Evolutionary conservation across 1,140 invertebrate genomes (phyloP).

Genomic region (Pantala flavescens): DNA sequence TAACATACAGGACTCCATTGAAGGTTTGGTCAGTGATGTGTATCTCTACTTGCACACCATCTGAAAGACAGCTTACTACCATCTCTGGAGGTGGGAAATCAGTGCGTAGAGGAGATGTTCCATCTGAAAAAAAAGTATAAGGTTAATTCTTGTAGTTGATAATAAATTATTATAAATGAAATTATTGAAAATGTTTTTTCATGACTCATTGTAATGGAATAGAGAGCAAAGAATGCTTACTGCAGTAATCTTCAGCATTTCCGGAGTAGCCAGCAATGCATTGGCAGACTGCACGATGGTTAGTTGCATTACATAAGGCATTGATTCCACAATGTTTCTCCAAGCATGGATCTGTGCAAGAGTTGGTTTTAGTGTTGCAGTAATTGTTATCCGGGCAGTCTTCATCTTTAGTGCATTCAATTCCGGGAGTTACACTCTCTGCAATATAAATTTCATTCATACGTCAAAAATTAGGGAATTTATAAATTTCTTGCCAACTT

Average conservation of each 20-base stretch:
- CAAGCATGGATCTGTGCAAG: conserved; percentile 66
- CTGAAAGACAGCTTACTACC: conserved; percentile 77
- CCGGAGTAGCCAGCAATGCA: conserved; percentile 60
- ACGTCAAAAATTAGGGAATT: too few species aligned
- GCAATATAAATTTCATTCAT: neutral
- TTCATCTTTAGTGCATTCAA: conserved; percentile 57
- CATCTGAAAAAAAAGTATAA: conserved; percentile 26
- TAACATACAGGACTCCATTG: conserved; percentile 86
- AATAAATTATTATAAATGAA: conserved; percentile 11
- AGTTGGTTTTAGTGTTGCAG: conserved; percentile 55
- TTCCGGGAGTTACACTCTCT: conserved; percentile 28
- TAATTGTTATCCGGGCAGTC: conserved; percentile 67
- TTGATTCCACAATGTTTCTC: conserved; percentile 59
- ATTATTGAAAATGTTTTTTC: conserved; percentile 19
- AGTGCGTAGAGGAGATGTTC: conserved; percentile 46
- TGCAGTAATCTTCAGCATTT: conserved; percentile 56
- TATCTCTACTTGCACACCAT: conserved; percentile 81
- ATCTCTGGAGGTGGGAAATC: conserved; percentile 79
- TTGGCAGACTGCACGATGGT: conserved; percentile 65
- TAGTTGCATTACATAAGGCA: conserved; percentile 65
- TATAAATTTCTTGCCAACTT: too few species aligned
- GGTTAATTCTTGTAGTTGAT: neutral
- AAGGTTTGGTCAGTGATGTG: conserved; percentile 68
- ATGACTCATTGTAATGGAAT: neutral
- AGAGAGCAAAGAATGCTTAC: conserved; percentile 34